Evolutionary conservation across 1,140 invertebrate species (phyloP).

Genomic region (Ericerus pela): DNA sequence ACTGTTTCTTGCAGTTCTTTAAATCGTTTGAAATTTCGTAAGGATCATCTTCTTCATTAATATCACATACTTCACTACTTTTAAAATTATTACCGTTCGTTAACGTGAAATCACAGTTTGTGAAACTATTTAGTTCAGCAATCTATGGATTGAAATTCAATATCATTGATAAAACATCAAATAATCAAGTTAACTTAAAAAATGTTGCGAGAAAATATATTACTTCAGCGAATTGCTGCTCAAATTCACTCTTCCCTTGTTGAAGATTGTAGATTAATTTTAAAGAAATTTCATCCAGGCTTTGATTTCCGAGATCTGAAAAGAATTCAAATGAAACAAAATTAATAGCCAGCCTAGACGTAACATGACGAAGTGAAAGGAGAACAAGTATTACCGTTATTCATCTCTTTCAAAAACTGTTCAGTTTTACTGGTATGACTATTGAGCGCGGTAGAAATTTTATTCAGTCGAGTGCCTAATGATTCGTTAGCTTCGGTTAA

Average conservation of each 20-base stretch:
- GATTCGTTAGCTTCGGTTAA: slow-evolving; percentile 41
- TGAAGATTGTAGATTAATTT: slow-evolving; percentile 50
- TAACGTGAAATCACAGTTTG: slow-evolving; percentile 6
- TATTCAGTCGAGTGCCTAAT: slow-evolving; percentile 18
- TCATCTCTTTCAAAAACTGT: neutral
- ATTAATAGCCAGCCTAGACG: slow-evolving; percentile 12
- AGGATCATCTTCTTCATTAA: neutral
- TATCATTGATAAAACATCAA: neutral
- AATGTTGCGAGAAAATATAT: neutral
- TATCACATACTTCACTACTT: neutral
- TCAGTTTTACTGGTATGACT: slow-evolving; percentile 17
- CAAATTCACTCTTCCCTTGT: slow-evolving; percentile 47
- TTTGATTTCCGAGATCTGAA: slow-evolving; percentile 36
- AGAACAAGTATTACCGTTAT: neutral
- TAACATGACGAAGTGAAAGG: too few relatives aligned
- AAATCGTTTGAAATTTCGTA: neutral
- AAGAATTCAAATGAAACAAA: slow-evolving; percentile 17
- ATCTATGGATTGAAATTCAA: neutral
- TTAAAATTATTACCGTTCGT: neutral
- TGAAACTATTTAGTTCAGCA: slow-evolving; percentile 6
- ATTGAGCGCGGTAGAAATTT: slow-evolving; percentile 21
- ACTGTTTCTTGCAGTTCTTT: neutral
- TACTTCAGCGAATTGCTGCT: slow-evolving; percentile 44
- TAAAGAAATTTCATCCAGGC: slow-evolving; percentile 60
- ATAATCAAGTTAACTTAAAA: neutral